Evolutionary conservation across 2,888 invertebrate species (phyloP), one percentile per base, ranked within the genome.

Genomic region (Pristionchus mayeri): DNA sequence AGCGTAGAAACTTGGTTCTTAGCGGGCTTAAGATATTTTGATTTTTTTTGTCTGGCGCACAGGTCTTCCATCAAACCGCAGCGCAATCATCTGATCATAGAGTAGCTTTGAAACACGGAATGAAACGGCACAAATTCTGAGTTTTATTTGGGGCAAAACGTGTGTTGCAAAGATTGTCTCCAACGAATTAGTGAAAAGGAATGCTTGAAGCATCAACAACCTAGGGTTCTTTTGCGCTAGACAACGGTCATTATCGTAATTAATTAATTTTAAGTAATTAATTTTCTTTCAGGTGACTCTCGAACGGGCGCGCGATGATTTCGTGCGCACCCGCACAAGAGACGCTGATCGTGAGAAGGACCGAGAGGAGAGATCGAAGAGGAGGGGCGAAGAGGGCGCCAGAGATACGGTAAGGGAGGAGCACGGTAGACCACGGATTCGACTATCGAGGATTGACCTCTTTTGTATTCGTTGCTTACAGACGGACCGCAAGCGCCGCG

Each of bases 281-380:
- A 21, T 30, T 24, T 44, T 67, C 37, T 67, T 27, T 30, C 34
- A 71, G 83, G 71, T 71, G 67, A 83, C 52, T 9, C 50, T 71
- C n/a, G 71, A 71, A 16, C 67, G 40, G 34, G 60, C 63, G 6
- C 60, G 82, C 9, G 63, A 67, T 1, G 82, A 82, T 48, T 44
- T 63, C 60, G 71, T 52, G n/a, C 34, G 27, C 50, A 54, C 67
- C 30, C 30, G 52, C 18, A 18, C 18, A 18, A 27, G 79, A 40
- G 48, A 30, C 27, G 63, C 24, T 2, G 63, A 81, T 40, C 60
- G 63, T 44, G 63, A 63, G 48, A 81, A 60, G 81, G 81, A 81
- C 24, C 30, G 63, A 52, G 63, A 60, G 48, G 57, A 81, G 48
- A 18, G 81, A n/a, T 13, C 79, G 54, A 63, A 57, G 52, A 54